Percentiles rank a stretch among this genome's conserved stretches.
These are phyloP conservation scores for Diarsia dahlii DNA, from an alignment of 2,888 invertebrate genomes.

Conservation along the genomic window DNA sequence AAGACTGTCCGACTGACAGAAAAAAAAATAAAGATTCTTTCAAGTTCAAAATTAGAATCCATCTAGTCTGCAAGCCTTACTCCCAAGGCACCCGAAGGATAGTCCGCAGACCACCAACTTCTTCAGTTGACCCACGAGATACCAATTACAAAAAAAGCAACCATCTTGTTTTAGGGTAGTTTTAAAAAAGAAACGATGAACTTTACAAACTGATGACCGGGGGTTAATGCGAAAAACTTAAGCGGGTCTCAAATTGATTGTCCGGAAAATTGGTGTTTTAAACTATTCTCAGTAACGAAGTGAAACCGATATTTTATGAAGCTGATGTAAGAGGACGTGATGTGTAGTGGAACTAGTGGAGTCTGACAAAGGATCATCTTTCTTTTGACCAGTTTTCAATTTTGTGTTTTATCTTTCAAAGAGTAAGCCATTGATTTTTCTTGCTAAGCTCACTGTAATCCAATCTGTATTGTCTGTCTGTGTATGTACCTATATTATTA, in stretches of 20 bases:
- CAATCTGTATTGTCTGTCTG: neutral
- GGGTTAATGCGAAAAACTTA: slow-evolving; percentile 47
- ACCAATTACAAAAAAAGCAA: neutral
- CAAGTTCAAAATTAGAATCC: slow-evolving; percentile 19
- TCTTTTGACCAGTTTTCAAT: slow-evolving; percentile 16
- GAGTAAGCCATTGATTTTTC: neutral
- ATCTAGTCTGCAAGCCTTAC: neutral
- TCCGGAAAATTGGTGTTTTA: slow-evolving; percentile 58
- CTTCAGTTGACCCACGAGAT: neutral
- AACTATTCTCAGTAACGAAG: slow-evolving; percentile 51
- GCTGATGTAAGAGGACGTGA: slow-evolving; percentile 18
- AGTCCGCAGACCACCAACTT: too few relatives aligned
- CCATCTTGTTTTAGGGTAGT: slow-evolving; percentile 27
- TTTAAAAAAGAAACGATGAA: slow-evolving; percentile 36
- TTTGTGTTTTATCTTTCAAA: slow-evolving; percentile 1
- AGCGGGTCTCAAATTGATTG: slow-evolving; percentile 51
- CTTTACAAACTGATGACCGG: slow-evolving; percentile 34
- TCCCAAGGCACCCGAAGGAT: too few relatives aligned
- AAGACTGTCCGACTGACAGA: neutral
- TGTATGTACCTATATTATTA: too few relatives aligned
- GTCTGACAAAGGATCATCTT: slow-evolving; percentile 26
- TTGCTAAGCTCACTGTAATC: neutral
- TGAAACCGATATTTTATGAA: slow-evolving; percentile 48
- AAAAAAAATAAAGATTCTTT: slow-evolving; percentile 1
- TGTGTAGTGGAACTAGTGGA: slow-evolving; percentile 9